Evolutionary conservation across 2,888 invertebrate genomes (phyloP).

Genomic region (Brachyptera putata): DNA sequence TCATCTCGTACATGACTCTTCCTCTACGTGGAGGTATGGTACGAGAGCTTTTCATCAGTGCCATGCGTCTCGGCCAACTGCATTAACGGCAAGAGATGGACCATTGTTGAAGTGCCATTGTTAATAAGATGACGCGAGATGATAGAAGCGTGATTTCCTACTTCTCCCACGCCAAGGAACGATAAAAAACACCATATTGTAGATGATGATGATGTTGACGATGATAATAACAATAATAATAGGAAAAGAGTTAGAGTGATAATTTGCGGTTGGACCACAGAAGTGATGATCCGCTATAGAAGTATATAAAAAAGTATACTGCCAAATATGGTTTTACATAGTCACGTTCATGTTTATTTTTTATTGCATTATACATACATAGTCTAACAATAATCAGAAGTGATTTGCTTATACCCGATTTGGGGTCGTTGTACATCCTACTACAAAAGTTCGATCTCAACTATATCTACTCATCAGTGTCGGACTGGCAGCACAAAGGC

Average conservation of each 20-base stretch:
- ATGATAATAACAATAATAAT: not conserved
- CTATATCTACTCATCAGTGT: no score
- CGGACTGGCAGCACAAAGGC: no score
- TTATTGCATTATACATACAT: no score
- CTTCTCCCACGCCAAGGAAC: not conserved
- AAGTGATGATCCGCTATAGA: not conserved
- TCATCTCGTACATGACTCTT: no score
- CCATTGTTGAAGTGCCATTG: no score
- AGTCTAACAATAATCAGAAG: not conserved
- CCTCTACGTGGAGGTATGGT: no score
- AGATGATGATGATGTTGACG: not conserved
- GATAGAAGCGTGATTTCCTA: not conserved
- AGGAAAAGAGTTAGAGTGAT: not conserved
- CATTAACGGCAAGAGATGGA: slow-evolving; percentile 3
- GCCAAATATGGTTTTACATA: slow-evolving; percentile 1
- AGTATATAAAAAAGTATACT: not conserved
- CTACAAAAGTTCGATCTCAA: no score
- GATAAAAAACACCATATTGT: no score
- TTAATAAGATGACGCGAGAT: no score
- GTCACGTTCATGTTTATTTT: slow-evolving; percentile 2
- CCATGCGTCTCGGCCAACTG: not conserved
- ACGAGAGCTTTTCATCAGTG: no score
- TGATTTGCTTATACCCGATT: slow-evolving; percentile 4
- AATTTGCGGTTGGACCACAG: not conserved
- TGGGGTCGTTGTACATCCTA: not conserved